phyloP scores from a whole-genome alignment of 1,140 invertebrate species.

The Planococcus citri region DNA sequence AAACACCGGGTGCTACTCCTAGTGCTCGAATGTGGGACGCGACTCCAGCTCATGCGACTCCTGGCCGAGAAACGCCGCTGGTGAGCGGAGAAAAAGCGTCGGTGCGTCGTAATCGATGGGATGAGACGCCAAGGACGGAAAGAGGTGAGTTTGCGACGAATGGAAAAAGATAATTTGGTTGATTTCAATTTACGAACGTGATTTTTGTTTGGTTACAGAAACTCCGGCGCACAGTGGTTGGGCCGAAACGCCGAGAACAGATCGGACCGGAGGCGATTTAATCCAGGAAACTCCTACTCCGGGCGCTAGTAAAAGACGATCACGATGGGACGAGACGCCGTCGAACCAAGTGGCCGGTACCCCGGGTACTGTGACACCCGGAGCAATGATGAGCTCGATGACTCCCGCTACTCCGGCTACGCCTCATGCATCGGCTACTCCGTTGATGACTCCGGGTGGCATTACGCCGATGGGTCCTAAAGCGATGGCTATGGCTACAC shows the following conservation, averaged over 20 bases:
- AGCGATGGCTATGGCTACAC: slow-evolving; percentile 96
- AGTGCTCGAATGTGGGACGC: slow-evolving; percentile 88
- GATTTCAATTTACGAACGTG: neutral
- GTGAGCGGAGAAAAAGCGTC: slow-evolving; percentile 59
- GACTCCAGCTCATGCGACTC: slow-evolving; percentile 80
- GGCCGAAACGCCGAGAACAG: slow-evolving; percentile 94
- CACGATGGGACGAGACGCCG: slow-evolving; percentile 97
- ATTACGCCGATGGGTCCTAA: slow-evolving; percentile 87
- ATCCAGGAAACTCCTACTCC: slow-evolving; percentile 71
- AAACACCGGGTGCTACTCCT: slow-evolving; percentile 86
- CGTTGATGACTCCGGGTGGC: slow-evolving; percentile 45
- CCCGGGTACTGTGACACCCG: slow-evolving; percentile 45
- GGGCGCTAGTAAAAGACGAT: slow-evolving; percentile 81
- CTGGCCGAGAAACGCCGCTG: slow-evolving; percentile 75
- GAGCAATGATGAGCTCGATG: slow-evolving; percentile 53
- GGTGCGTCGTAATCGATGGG: slow-evolving; percentile 89
- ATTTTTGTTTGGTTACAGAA: slow-evolving; percentile 42
- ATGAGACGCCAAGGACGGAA: slow-evolving; percentile 97
- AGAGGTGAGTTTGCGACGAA: slow-evolving; percentile 47
- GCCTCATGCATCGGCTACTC: slow-evolving; percentile 46
- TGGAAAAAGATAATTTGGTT: neutral
- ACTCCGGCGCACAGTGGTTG: slow-evolving; percentile 92
- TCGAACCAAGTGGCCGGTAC: slow-evolving; percentile 46
- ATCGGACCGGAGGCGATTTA: slow-evolving; percentile 62
- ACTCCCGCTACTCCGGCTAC: slow-evolving; percentile 59